phyloP scores from a whole-genome alignment of 2,888 invertebrate species.

The Lepeophtheirus nordmannii region DNA sequence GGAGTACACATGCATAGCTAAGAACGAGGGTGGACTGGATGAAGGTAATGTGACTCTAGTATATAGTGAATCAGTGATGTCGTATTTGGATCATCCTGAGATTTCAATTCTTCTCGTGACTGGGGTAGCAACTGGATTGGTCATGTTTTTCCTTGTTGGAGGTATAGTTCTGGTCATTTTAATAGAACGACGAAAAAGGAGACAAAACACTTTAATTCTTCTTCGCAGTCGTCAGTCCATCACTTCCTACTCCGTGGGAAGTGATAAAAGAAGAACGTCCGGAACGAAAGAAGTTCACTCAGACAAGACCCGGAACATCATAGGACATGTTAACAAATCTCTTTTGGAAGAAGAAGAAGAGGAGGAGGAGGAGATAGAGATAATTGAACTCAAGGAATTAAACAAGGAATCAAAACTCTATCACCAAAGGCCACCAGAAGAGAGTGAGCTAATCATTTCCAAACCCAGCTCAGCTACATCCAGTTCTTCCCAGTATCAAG shows the following conservation, averaged over 20 bases:
- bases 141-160: slow-evolving; percentile 12
- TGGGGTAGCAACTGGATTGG: slow-evolving; percentile 9
- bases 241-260: not conserved
- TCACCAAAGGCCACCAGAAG: not conserved
- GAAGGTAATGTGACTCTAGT: slow-evolving; percentile 18
- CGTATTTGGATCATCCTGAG: slow-evolving; percentile 15
- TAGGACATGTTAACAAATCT: not conserved
- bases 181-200: not conserved
- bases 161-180: not conserved
- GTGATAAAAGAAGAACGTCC: not conserved
- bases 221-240: not conserved
- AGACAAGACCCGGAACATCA: too few relatives aligned
- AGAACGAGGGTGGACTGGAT: slow-evolving; percentile 3
- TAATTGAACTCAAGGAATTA: not conserved
- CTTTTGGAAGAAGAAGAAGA: not conserved
- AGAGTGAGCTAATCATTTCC: not conserved
- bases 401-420: not conserved
- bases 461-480: not conserved
- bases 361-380: not conserved
- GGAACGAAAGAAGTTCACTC: not conserved
- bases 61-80: slow-evolving; percentile 5
- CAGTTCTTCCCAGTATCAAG: not conserved
- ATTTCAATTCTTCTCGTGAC: slow-evolving; percentile 6
- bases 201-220: not conserved
- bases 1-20: slow-evolving; percentile 11